phyloP scores from a whole-genome alignment of 2,888 invertebrate genomes.

The Lasioglossum marginatum region DNA sequence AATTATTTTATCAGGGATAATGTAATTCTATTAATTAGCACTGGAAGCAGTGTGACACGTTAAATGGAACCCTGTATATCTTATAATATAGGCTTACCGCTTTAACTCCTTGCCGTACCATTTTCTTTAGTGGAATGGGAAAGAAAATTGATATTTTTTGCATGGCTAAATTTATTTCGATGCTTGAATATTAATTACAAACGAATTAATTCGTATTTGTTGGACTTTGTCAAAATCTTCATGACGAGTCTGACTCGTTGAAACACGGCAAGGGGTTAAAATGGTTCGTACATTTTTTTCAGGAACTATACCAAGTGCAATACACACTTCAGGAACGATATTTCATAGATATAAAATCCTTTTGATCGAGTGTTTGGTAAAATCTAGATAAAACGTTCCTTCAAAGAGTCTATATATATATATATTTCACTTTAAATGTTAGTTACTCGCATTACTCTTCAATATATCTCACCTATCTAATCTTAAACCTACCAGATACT shows the following conservation, averaged over 20 bases:
- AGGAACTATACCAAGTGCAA: conserved; percentile 7
- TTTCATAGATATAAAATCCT: not conserved
- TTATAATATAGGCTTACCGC: not conserved
- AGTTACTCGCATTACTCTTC: conserved; percentile 40
- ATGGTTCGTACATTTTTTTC: conserved; percentile 15
- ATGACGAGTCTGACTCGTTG: too few relatives aligned
- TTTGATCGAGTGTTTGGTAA: not conserved
- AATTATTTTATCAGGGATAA: not conserved
- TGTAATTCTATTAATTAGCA: not conserved
- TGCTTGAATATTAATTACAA: too few relatives aligned
- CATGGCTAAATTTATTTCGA: too few relatives aligned
- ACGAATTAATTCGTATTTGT: too few relatives aligned
- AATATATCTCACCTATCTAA: conserved; percentile 20
- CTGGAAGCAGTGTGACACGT: not conserved
- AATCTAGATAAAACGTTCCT: not conserved
- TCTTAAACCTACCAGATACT: conserved; percentile 18
- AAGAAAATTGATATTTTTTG: too few relatives aligned
- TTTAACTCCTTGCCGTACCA: not conserved
- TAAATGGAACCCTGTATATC: not conserved
- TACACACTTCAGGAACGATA: not conserved
- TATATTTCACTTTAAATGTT: conserved; percentile 10
- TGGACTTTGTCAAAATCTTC: too few relatives aligned
- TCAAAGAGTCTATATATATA: not conserved
- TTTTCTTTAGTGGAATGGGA: too few relatives aligned
- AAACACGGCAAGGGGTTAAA: not conserved